These are phyloP conservation scores for Chrysemys picta DNA, from an alignment of 2,113 vertebrate genomes.

Conservation along the genomic window DNA sequence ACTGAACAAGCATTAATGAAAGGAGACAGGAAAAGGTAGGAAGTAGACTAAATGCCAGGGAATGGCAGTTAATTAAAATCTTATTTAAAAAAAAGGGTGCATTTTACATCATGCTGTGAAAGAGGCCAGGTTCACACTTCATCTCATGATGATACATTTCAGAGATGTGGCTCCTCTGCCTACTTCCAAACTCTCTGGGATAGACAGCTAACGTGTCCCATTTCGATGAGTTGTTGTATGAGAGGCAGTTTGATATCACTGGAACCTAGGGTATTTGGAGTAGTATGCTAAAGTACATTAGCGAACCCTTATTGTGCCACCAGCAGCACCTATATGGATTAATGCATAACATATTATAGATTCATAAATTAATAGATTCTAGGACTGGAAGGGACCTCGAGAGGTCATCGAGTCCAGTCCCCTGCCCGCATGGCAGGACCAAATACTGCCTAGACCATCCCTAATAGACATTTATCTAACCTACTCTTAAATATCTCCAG, in stretches of 20 bases:
- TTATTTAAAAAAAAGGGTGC: background rate
- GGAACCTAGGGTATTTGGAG: rapidly evolving
- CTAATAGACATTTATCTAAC: too few species aligned
- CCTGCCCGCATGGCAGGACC: too few species aligned
- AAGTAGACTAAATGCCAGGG: background rate
- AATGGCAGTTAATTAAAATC: background rate
- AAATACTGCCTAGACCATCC: too few species aligned
- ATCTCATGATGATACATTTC: background rate
- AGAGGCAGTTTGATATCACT: background rate
- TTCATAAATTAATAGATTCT: too few species aligned
- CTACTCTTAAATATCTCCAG: too few species aligned
- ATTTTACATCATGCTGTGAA: background rate
- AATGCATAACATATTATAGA: background rate
- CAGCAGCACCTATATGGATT: background rate
- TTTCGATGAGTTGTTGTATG: background rate
- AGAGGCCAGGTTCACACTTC: background rate
- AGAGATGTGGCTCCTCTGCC: background rate
- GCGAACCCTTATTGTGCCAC: background rate
- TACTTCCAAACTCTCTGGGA: background rate
- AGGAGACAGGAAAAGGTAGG: background rate
- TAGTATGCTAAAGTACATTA: background rate
- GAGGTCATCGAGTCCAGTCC: too few species aligned
- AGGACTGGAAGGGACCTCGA: too few species aligned
- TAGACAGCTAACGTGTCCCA: background rate
- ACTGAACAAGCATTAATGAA: background rate